Evolutionary conservation across 1,140 invertebrate species (phyloP), one percentile per base, ranked within the genome.

Genomic region (Pseudomyrmex flavicornis): DNA sequence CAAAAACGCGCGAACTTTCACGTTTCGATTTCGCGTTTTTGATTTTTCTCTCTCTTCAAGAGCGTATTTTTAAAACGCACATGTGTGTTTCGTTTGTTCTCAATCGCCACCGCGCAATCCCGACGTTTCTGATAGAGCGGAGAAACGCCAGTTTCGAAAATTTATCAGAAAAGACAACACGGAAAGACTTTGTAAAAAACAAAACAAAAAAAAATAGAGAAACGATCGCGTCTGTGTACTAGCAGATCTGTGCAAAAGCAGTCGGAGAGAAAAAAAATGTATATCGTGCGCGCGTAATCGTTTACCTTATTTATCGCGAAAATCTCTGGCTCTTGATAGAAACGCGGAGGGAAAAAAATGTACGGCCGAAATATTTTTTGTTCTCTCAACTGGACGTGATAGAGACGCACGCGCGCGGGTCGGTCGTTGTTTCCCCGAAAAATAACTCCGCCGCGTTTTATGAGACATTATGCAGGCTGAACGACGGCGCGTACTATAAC

Each of bases 391-490:
- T 26, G 22, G 52, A 52, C 79, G 54, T 54, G 63, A 70, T 79
- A 65, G 76, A 70, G 70, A 70, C 35, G 65, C 48, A 22, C 52
- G 48, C 35, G 35, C 35, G 35, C 35, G 35, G 5, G 63, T 35
- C 10, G 50, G 52, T 58, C 63, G 50, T 79, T 79, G 76, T 79
- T 79, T 70, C 65, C 35, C 76, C 76, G 76, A 79, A 79, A 79
- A 79, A 79, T 79, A 79, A 79, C 44, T 52, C 54, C 54, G 54
- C 65, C 76, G 76, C 35, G 17, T 79, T 79, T 79, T 70, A 79
- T 79, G 76, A 69, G 56, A 79, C 76, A 79, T 79, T 79, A 79
- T 79, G 76, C 76, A 70, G 65, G 65, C 54, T 82, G 79, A 82
- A 82, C 70, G 79, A 75, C n/a, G 56, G 58, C 77, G 68, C 79